Conservation (phyloP, 1,140 invertebrate species). For the Trichonephila clavata region DNA sequence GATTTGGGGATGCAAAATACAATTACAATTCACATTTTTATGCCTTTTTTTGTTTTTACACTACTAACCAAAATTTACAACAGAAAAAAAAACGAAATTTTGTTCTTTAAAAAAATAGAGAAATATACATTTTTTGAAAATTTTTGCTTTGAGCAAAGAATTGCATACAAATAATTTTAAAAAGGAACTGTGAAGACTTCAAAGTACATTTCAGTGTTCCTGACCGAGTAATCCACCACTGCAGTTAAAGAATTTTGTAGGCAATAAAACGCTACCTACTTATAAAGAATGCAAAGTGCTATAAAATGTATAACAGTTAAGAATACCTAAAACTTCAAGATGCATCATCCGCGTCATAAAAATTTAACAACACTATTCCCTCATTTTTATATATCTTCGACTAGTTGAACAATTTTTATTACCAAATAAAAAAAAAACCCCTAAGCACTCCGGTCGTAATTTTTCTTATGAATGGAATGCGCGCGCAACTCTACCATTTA, state of each 20-base stretch:
- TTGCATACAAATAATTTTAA: no score
- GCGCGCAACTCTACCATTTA: conserved; percentile 39
- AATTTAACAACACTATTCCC: not conserved
- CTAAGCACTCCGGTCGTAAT: not conserved
- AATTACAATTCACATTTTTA: no score
- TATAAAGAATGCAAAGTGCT: not conserved
- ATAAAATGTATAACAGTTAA: not conserved
- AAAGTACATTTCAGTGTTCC: not conserved
- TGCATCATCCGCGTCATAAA: not conserved
- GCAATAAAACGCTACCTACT: not conserved
- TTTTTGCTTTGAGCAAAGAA: no score
- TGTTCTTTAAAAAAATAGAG: no score
- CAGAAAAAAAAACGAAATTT: no score
- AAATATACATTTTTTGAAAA: no score
- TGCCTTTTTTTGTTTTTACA: no score
- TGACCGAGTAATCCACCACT: not conserved
- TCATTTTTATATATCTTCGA: not conserved
- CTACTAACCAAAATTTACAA: no score
- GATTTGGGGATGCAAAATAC: no score
- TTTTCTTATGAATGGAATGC: conserved; percentile 58
- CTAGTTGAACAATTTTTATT: not conserved
- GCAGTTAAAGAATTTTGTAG: not conserved
- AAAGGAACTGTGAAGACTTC: not conserved
- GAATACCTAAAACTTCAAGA: not conserved
- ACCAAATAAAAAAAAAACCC: not conserved